Evolutionary conservation across 2,797 vertebrate species (phyloP), one percentile per base, ranked within the genome.

Genomic region (Hippocampus kuda): DNA sequence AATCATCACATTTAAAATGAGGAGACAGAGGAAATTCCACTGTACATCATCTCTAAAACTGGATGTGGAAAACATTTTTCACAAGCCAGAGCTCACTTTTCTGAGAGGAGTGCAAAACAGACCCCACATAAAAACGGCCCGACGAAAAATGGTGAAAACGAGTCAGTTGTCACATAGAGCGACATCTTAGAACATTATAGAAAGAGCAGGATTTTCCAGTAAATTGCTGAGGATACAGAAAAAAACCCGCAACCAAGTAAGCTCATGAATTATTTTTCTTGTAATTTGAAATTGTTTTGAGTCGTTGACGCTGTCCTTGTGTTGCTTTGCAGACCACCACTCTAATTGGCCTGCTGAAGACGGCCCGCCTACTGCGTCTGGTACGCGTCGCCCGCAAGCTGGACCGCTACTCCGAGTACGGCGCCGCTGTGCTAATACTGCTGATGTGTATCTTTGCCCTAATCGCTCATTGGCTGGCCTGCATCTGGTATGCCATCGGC

Each of bases 401-500:
- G 86, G 97, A 99, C 85, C 93, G 97, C 68, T 99, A 99, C 64
- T 99, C 97, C 0, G 97, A 99, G 89, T 99, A 99, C 0, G 97
- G 97, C 0, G 97, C 97, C 9, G 97, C 97, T 22, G 97, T 99
- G 73, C 92, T 99, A 65, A 96, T 99, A 94, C 93, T 99, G 57
- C 92, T 99, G 67, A 99, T 99, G 97, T 99, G 97, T 86, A 98
- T 96, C 83, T 99, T 99, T 81, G 97, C 97, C 59, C 90, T 99
- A 59, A 99, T 99, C 79, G 97, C 97, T 66, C 97, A 99, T 76
- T 99, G 97, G 97, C 84, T 99, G 84, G 97, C 97, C 83, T 99
- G 97, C 86, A 99, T 99, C 88, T 99, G 97, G 97, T 99, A 99
- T 75, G 97, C 97, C 66, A 99, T 99, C 26, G 97, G 97, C 75